Percentiles rank a stretch among this genome's conserved stretches.
Evolutionary conservation across 64 coral and sea anemone species (phyloP).

Genomic region (Montipora cactus): DNA sequence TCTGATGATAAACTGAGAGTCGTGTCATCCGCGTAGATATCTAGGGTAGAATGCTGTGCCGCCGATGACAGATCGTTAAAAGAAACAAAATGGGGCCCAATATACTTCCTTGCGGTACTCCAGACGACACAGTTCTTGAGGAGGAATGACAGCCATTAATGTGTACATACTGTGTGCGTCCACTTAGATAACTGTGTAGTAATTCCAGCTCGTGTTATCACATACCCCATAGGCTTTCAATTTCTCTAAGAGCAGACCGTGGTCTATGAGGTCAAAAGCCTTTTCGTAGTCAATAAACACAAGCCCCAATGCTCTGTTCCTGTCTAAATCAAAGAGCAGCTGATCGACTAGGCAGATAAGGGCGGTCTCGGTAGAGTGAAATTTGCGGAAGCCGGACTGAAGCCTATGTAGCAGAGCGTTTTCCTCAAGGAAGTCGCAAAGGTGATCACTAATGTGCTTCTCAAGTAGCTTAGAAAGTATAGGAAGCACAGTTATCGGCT

Average conservation of each 20-base stretch:
- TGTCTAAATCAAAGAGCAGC: slow-evolving; percentile 36
- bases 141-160: no score
- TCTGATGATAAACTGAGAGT: not conserved
- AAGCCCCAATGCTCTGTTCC: slow-evolving; percentile 4
- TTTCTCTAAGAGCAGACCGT: slow-evolving; percentile 4
- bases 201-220: not conserved
- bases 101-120: no score
- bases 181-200: no score
- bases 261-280: slow-evolving; percentile 56
- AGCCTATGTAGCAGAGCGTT: slow-evolving; percentile 35
- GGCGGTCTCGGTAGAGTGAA: slow-evolving; percentile 57
- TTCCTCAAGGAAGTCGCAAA: slow-evolving; percentile 29
- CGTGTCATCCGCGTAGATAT: not conserved
- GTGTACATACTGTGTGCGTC: no score
- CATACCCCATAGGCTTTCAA: not conserved
- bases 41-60: not conserved
- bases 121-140: no score
- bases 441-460: slow-evolving; percentile 33
- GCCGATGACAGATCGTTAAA: not conserved
- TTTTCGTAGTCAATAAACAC: slow-evolving; percentile 45
- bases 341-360: slow-evolving; percentile 39
- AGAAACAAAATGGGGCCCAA: no score
- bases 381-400: slow-evolving; percentile 56
- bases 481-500: slow-evolving; percentile 36
- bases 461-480: slow-evolving; percentile 58